A percentile compares a stretch with the other conserved stretches of the same genome.
Evolutionary conservation across 2,113 vertebrate genomes (phyloP).

Genomic region (Alethe castanea): DNA sequence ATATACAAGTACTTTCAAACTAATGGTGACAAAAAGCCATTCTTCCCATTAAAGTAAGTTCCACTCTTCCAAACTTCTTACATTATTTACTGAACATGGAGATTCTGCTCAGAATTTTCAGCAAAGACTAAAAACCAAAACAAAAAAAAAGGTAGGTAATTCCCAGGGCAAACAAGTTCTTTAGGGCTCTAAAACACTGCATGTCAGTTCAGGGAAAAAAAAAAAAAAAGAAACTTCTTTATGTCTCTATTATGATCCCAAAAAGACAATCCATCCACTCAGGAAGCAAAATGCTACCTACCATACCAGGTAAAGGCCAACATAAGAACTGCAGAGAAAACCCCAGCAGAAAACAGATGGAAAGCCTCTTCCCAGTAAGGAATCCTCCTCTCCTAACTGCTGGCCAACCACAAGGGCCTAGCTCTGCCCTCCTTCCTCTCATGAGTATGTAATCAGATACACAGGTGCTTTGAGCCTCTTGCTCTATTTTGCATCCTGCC

Average conservation of each 20-base stretch:
- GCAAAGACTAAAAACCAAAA: neutral
- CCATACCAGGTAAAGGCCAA: neutral
- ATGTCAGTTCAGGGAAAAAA: neutral
- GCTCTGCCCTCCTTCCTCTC: neutral
- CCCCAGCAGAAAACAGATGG: accelerated
- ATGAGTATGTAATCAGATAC: neutral
- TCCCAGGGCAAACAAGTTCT: neutral
- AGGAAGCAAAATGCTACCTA: neutral
- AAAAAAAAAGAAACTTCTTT: neutral
- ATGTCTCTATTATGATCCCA: neutral
- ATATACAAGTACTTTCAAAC: neutral
- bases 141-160: neutral
- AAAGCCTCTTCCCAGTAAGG: neutral
- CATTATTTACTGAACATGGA: neutral
- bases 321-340: neutral
- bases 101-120: neutral
- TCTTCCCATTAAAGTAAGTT: neutral
- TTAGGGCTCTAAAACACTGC: neutral
- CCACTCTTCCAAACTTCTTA: neutral
- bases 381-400: neutral
- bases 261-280: neutral
- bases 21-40: neutral
- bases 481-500: neutral
- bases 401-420: neutral
- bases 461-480: neutral